A percentile compares a stretch with the other conserved stretches of the same genome.
These are phyloP conservation scores for Neodiprion lecontei DNA, from an alignment of 1,140 invertebrate species.

Conservation along the genomic window DNA sequence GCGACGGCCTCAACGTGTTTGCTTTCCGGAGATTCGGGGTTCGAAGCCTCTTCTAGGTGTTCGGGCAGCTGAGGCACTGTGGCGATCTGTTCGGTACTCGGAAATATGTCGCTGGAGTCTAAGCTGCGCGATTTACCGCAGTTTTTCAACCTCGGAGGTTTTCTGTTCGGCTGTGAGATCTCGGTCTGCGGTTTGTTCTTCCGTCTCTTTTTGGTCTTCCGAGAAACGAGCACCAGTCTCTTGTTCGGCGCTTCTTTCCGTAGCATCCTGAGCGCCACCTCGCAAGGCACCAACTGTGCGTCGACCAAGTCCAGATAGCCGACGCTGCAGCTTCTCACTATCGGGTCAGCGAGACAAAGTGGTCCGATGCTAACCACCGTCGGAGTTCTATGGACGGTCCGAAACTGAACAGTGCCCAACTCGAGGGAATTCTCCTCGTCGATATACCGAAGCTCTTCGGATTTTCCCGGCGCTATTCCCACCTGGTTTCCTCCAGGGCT, in stretches of 20 bases:
- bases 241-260: constrained; percentile 76
- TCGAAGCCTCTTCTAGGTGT: constrained; percentile 48
- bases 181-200: constrained; percentile 49
- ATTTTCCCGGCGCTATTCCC: constrained; percentile 39
- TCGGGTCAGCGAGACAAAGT: constrained; percentile 70
- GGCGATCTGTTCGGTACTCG: constrained; percentile 54
- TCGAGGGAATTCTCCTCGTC: constrained; percentile 68
- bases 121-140: constrained; percentile 84
- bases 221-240: constrained; percentile 75
- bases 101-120: constrained; percentile 80
- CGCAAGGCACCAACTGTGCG: constrained; percentile 73
- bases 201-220: constrained; percentile 65
- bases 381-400: constrained; percentile 65
- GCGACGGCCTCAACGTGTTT: background rate
- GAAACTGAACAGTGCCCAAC: constrained; percentile 42
- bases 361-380: constrained; percentile 73
- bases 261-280: constrained; percentile 73
- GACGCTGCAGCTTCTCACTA: constrained; percentile 83
- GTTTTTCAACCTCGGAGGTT: constrained; percentile 70
- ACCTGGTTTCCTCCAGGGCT: constrained; percentile 49
- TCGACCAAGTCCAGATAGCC: constrained; percentile 84
- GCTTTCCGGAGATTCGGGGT: background rate
- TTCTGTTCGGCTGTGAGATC: constrained; percentile 47
- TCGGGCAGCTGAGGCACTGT: constrained; percentile 49
- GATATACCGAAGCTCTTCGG: constrained; percentile 70